Percentiles rank a stretch among this genome's conserved stretches.
Evolutionary conservation across 2,797 vertebrate species (phyloP).

Genomic region (Poeciliopsis infans): DNA sequence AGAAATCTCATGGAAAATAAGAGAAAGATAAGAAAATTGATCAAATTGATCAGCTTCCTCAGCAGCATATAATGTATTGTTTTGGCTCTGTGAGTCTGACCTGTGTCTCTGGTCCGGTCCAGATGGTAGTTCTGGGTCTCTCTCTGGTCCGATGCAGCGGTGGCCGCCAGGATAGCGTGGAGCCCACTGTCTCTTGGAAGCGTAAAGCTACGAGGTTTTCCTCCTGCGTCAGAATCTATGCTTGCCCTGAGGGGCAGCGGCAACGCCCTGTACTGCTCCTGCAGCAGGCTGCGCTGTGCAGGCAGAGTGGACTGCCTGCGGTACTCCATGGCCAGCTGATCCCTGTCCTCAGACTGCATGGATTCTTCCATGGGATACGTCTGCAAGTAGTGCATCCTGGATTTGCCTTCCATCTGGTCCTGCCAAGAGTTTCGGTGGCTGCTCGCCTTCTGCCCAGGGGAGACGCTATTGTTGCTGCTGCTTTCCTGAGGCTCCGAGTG

Average conservation of each 20-base stretch:
- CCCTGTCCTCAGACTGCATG: constrained; percentile 82
- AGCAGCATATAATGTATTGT: background rate
- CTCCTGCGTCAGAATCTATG: constrained; percentile 71
- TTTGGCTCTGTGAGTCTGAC: constrained; percentile 51
- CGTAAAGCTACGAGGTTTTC: constrained; percentile 96
- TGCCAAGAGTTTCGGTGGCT: constrained; percentile 96
- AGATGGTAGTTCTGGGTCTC: constrained; percentile 86
- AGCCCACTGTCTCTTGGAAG: constrained; percentile 96
- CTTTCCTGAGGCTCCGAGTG: constrained; percentile 82
- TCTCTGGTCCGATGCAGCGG: constrained; percentile 80
- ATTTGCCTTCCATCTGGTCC: constrained; percentile 94
- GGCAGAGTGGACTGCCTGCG: constrained; percentile 94
- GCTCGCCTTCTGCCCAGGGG: constrained; percentile 87
- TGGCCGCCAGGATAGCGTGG: constrained; percentile 90
- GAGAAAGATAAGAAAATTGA: background rate
- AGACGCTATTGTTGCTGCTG: constrained; percentile 79
- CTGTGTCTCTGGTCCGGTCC: constrained; percentile 82
- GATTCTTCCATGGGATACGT: constrained; percentile 92
- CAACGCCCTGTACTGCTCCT: constrained; percentile 91
- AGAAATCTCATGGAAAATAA: background rate
- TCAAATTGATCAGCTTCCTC: background rate
- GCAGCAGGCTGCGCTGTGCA: constrained; percentile 89
- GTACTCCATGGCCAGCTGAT: constrained; percentile 87
- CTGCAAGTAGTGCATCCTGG: constrained; percentile 95
- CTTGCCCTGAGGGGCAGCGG: constrained; percentile 82